These are phyloP conservation scores for Heliconius ismenius DNA, from an alignment of 2,888 invertebrate species.

Conservation along the genomic window DNA sequence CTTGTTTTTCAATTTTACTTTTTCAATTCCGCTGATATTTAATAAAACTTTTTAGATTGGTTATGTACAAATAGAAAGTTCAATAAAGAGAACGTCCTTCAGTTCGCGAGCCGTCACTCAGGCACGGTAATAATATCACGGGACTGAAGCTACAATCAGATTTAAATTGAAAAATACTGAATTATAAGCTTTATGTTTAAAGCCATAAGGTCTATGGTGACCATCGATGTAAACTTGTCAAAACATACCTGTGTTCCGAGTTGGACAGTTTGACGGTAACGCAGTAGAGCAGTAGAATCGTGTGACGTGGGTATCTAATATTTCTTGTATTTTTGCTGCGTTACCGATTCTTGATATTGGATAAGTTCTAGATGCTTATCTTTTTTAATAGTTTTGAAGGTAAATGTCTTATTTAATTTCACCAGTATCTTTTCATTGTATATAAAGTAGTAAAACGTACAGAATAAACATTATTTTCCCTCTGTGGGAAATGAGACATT, in stretches of 20 bases:
- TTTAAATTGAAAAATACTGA: background rate
- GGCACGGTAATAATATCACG: constrained; percentile 64
- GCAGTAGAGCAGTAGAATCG: constrained; percentile 39
- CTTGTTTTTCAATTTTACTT: constrained; percentile 19
- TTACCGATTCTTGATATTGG: constrained; percentile 20
- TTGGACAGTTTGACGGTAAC: constrained; percentile 73
- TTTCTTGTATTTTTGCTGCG: constrained; percentile 31
- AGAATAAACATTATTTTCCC: too few species aligned
- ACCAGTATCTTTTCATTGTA: too few species aligned
- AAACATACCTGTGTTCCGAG: constrained; percentile 62
- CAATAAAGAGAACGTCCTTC: constrained; percentile 55
- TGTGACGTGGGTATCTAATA: constrained; percentile 40
- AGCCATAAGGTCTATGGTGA: background rate
- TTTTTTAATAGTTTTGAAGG: background rate
- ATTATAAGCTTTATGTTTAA: constrained; percentile 1
- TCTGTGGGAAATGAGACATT: too few species aligned
- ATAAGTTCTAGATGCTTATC: background rate
- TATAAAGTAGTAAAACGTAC: too few species aligned
- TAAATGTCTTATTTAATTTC: background rate
- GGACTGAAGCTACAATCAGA: constrained; percentile 46
- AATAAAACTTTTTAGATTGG: constrained; percentile 23
- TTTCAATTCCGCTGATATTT: constrained; percentile 19
- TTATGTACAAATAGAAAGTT: constrained; percentile 47
- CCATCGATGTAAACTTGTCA: constrained; percentile 21
- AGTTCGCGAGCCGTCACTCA: constrained; percentile 52